Evolutionary conservation across 2,888 invertebrate species (phyloP).

Genomic region (Tolmerus cingulatus): DNA sequence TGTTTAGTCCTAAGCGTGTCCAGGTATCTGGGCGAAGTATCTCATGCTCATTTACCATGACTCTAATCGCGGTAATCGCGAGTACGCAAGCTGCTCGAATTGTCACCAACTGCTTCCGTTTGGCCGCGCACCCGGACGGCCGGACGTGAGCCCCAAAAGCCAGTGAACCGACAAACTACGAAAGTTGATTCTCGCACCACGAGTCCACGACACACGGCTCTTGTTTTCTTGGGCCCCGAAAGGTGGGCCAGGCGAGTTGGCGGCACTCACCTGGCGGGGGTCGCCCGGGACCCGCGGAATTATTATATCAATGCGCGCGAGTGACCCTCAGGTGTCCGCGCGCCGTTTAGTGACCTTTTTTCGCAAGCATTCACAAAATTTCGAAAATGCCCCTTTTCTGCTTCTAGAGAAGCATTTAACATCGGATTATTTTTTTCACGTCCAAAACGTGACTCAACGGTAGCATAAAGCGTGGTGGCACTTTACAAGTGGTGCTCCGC

Average conservation of each 20-base stretch:
- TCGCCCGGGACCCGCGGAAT: background rate
- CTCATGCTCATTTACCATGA: constrained; percentile 33
- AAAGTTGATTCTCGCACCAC: background rate
- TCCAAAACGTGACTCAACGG: constrained; percentile 35
- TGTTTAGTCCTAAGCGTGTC: background rate
- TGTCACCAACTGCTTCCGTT: constrained; percentile 37
- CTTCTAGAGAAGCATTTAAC: background rate
- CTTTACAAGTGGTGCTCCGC: constrained; percentile 10
- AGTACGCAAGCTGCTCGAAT: background rate
- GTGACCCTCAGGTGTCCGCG: background rate
- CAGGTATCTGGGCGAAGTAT: background rate
- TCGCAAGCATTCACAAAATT: background rate
- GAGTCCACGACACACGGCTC: background rate
- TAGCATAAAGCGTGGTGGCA: constrained; percentile 37
- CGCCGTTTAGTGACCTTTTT: background rate
- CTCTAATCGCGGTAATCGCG: background rate
- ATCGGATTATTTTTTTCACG: background rate
- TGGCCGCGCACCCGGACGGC: background rate
- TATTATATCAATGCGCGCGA: background rate
- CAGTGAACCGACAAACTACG: background rate
- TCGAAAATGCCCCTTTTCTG: background rate
- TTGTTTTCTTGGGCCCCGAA: background rate
- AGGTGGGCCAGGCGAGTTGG: background rate
- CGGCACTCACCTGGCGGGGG: background rate
- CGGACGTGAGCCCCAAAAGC: background rate